A percentile compares a stretch with the other conserved stretches of the same genome.
phyloP scores from a whole-genome alignment of 2,113 vertebrate species.

The Psittacus erithacus region DNA sequence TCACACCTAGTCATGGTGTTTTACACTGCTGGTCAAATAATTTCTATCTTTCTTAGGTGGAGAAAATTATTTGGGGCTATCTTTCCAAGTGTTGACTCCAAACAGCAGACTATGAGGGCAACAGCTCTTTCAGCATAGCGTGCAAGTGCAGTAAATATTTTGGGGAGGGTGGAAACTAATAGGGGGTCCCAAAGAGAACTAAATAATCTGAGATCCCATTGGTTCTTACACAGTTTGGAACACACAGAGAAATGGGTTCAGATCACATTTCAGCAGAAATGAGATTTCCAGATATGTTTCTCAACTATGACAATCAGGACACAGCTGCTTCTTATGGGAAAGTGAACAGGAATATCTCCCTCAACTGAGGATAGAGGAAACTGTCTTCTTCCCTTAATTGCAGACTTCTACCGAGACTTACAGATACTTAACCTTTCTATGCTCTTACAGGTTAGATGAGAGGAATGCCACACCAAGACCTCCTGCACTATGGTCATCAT shows the following conservation, averaged over 20 bases:
- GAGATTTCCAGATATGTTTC: background rate
- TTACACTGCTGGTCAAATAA: background rate
- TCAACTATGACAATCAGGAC: background rate
- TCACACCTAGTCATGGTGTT: background rate
- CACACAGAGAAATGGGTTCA: background rate
- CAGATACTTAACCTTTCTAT: background rate
- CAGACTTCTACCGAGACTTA: background rate
- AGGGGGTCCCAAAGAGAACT: background rate
- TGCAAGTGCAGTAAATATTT: background rate
- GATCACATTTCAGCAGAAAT: background rate
- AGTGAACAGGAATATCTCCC: background rate
- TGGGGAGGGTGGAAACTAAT: background rate
- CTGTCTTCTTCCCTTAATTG: background rate
- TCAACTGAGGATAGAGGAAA: background rate
- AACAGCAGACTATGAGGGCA: background rate
- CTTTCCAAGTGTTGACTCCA: background rate
- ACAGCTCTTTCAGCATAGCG: background rate
- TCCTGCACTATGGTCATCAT: background rate
- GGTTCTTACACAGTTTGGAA: background rate
- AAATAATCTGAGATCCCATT: background rate
- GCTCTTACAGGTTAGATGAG: background rate
- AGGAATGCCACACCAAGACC: background rate
- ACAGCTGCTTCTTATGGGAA: background rate
- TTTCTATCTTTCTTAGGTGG: background rate
- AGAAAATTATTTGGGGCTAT: background rate